Conservation (phyloP, 23 tunicate genomes). For the Phallusia fumigata region DNA sequence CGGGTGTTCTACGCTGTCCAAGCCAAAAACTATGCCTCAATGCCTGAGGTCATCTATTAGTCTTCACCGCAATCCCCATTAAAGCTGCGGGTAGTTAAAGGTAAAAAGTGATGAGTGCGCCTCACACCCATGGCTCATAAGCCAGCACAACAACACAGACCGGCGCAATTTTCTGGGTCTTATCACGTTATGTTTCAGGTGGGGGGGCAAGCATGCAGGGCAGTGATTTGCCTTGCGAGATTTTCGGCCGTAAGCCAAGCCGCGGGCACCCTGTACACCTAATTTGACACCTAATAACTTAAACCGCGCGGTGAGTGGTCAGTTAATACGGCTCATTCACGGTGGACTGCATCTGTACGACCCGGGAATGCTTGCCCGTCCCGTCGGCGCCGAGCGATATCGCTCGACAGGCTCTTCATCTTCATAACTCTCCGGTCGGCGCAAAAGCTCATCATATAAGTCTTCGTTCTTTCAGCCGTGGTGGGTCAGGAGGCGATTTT, state of each 20-base stretch:
- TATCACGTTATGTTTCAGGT: neutral
- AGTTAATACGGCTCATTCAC: conserved; percentile 13
- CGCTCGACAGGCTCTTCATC: conserved; percentile 5
- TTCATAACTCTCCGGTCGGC: conserved; percentile 11
- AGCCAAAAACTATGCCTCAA: neutral
- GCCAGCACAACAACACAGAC: neutral
- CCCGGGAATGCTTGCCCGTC: conserved; percentile 5
- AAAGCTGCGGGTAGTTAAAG: neutral
- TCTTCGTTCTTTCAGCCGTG: neutral
- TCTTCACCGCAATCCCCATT: neutral
- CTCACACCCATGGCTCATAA: neutral
- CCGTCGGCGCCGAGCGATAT: neutral
- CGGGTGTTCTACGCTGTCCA: neutral
- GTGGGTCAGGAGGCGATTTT: neutral
- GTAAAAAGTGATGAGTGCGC: neutral
- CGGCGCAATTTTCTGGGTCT: conserved; percentile 10
- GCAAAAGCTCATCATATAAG: neutral
- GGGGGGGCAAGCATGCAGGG: neutral
- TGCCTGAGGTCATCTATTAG: neutral
- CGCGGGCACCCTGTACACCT: conserved; percentile 1
- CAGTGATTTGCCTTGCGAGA: neutral
- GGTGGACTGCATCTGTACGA: conserved; percentile 14
- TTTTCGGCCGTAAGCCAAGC: neutral
- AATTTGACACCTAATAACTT: conserved; percentile 11
- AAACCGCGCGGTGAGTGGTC: conserved; percentile 14